phyloP scores from a whole-genome alignment of 2,797 vertebrate species.

The Poecilia velifera region DNA sequence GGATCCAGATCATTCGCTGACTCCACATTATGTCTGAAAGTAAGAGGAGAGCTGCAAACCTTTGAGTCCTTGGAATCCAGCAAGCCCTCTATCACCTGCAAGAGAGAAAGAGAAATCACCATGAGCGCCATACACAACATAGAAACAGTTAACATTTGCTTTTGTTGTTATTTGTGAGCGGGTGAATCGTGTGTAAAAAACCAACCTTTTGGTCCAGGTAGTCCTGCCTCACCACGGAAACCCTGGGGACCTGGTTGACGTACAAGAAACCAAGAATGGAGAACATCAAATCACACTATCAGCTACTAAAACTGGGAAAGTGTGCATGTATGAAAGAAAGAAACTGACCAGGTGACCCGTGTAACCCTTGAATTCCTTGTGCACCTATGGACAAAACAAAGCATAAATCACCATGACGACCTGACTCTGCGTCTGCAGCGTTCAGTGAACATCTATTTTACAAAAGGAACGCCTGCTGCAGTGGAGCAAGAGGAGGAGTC shows the following conservation, averaged over 20 bases:
- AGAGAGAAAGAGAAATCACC: not conserved
- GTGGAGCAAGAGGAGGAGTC: not conserved
- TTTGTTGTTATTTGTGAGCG: not conserved
- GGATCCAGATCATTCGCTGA: conserved; percentile 15
- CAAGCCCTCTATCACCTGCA: conserved; percentile 88
- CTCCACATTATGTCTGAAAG: not conserved
- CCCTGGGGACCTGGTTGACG: conserved; percentile 88
- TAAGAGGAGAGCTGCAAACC: conserved; percentile 71
- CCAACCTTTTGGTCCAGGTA: conserved; percentile 88
- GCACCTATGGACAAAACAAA: conserved; percentile 70
- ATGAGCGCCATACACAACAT: not conserved
- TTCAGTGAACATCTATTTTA: not conserved
- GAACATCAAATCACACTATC: not conserved
- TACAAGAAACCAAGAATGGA: conserved; percentile 50
- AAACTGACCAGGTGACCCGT: conserved; percentile 85
- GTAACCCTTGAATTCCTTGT: conserved; percentile 80
- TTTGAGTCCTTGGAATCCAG: conserved; percentile 88
- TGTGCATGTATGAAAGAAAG: not conserved
- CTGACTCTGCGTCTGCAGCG: not conserved
- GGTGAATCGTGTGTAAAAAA: conserved; percentile 8
- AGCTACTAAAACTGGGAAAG: not conserved
- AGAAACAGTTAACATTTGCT: not conserved
- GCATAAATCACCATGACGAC: not conserved
- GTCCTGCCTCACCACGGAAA: conserved; percentile 90
- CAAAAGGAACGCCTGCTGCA: not conserved